These are phyloP conservation scores for Coluber constrictor DNA, from an alignment of 2,797 vertebrate species.

Conservation along the genomic window DNA sequence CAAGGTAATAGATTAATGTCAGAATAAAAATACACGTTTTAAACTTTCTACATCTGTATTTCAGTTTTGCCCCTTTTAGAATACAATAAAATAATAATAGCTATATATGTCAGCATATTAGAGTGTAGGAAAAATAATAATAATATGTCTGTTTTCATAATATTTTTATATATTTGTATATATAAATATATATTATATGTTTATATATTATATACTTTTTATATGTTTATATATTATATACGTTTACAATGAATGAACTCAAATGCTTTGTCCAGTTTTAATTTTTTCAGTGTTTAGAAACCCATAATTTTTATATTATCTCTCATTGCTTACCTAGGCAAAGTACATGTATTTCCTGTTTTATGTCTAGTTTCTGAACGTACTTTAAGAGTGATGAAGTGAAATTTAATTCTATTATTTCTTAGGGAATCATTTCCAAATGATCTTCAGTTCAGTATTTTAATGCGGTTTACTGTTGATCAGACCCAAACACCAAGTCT, in stretches of 20 bases:
- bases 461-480: conserved; percentile 98
- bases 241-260: background rate
- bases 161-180: too few species aligned
- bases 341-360: background rate
- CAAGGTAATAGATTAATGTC: conserved; percentile 74
- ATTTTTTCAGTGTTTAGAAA: background rate
- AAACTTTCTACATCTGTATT: background rate
- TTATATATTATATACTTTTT: too few species aligned
- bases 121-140: background rate
- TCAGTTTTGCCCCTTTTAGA: background rate
- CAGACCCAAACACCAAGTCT: conserved; percentile 97
- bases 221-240: background rate
- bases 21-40: background rate
- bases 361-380: background rate
- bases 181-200: too few species aligned
- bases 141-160: background rate
- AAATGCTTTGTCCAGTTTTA: background rate
- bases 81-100: background rate
- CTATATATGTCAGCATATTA: background rate
- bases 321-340: background rate
- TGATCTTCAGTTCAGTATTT: conserved; percentile 95
- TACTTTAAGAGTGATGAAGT: background rate
- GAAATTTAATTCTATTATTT: conserved; percentile 16
- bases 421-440: conserved; percentile 94
- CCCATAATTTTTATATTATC: background rate